Conservation (phyloP, 1,140 invertebrate species). For the Paraescarpia echinospica region DNA sequence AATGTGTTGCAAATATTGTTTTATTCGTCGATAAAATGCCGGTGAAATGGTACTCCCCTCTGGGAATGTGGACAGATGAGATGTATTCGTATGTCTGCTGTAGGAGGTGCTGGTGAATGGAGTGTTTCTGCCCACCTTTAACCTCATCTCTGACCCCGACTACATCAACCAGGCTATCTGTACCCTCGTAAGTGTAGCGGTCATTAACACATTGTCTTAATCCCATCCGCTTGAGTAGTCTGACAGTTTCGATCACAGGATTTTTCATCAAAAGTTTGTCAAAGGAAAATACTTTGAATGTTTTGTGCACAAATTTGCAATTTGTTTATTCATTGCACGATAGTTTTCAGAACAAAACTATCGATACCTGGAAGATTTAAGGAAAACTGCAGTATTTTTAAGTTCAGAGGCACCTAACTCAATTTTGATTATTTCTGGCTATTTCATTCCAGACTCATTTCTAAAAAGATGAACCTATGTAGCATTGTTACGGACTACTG, state of each 20-base stretch:
- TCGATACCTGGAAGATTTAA: not conserved
- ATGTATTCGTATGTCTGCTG: constrained; percentile 49
- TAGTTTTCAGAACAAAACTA: not conserved
- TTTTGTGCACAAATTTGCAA: too few relatives aligned
- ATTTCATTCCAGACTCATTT: too few relatives aligned
- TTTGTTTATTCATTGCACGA: not conserved
- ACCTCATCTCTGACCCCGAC: constrained; percentile 87
- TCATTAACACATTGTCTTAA: not conserved
- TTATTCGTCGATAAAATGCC: too few relatives aligned
- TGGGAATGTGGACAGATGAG: constrained; percentile 20
- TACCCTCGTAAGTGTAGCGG: constrained; percentile 74
- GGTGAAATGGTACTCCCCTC: too few relatives aligned
- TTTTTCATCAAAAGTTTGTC: not conserved
- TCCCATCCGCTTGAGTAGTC: not conserved
- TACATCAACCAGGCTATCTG: constrained; percentile 91
- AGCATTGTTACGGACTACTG: too few relatives aligned
- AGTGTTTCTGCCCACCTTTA: constrained; percentile 77
- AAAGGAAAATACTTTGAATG: too few relatives aligned
- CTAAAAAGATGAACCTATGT: too few relatives aligned
- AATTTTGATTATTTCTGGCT: too few relatives aligned
- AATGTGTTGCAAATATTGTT: too few relatives aligned
- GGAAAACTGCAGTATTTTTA: not conserved
- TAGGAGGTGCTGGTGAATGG: constrained; percentile 80
- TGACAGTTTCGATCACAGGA: not conserved
- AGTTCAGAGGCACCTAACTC: too few relatives aligned